Percentiles rank a stretch among this genome's conserved stretches.
These are phyloP conservation scores for Euura saliciscinereae DNA, from an alignment of 1,140 invertebrate species.

Conservation along the genomic window DNA sequence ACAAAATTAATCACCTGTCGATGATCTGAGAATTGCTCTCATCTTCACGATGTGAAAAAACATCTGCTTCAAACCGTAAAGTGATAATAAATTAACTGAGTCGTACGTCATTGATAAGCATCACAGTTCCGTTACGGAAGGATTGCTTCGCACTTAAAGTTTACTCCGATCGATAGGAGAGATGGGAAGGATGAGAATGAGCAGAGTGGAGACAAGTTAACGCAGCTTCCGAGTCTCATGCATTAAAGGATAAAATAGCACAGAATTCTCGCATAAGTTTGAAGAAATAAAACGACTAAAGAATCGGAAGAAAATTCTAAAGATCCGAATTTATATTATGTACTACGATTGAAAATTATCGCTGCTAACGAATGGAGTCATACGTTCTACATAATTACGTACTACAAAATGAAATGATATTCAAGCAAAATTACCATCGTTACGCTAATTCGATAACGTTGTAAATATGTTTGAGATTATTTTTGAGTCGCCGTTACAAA, in stretches of 20 bases:
- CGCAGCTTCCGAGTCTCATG: slow-evolving; percentile 61
- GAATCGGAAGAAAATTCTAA: no score
- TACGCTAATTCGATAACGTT: neutral
- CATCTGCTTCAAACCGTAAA: no score
- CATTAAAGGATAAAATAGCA: slow-evolving; percentile 22
- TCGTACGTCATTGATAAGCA: no score
- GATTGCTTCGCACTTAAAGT: no score
- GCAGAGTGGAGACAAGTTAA: slow-evolving; percentile 40
- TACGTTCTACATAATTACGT: neutral
- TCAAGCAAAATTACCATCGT: no score
- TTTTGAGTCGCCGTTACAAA: neutral
- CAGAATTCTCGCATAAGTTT: neutral
- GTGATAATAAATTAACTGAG: no score
- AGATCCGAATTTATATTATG: no score
- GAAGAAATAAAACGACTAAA: neutral
- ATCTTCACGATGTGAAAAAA: no score
- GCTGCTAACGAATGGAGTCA: neutral
- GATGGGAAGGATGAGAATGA: slow-evolving; percentile 12
- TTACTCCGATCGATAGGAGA: neutral
- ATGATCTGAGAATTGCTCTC: no score
- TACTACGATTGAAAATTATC: neutral
- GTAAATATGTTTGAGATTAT: neutral
- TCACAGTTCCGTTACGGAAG: no score
- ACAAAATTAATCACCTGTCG: no score
- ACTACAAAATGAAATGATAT: neutral